Conservation (phyloP, 2,797 vertebrate species). For the Phrynocephalus forsythii region DNA sequence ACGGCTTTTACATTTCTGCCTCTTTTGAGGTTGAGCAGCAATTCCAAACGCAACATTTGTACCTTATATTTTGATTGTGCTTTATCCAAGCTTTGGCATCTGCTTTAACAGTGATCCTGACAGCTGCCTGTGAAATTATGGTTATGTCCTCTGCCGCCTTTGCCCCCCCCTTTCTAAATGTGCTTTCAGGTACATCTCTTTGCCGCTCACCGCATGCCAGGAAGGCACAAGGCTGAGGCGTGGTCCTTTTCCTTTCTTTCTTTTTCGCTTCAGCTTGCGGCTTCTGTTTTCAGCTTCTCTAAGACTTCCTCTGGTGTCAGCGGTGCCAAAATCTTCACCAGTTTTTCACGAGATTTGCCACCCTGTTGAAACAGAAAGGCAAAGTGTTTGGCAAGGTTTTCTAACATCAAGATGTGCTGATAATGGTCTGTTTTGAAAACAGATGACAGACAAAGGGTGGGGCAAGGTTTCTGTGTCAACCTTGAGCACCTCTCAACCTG, state of each 20-base stretch:
- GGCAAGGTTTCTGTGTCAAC: not conserved
- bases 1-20: not conserved
- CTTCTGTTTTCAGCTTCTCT: conserved; percentile 84
- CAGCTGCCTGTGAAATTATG: not conserved
- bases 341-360: conserved; percentile 91
- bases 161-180: not conserved
- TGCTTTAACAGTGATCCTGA: not conserved
- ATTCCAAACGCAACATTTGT: not conserved
- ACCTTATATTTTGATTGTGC: not conserved
- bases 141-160: too few species aligned
- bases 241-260: not conserved
- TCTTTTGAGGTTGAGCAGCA: not conserved
- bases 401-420: not conserved
- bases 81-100: not conserved
- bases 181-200: not conserved
- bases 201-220: not conserved
- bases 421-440: not conserved
- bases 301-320: conserved; percentile 86
- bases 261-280: conserved; percentile 64
- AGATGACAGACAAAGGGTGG: not conserved
- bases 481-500: not conserved
- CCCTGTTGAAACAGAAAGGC: conserved; percentile 80
- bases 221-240: conserved; percentile 16
- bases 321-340: conserved; percentile 84
- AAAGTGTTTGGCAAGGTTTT: conserved; percentile 25